Evolutionary conservation across 1,140 invertebrate species (phyloP).

Genomic region (Meloidogyne exigua): DNA sequence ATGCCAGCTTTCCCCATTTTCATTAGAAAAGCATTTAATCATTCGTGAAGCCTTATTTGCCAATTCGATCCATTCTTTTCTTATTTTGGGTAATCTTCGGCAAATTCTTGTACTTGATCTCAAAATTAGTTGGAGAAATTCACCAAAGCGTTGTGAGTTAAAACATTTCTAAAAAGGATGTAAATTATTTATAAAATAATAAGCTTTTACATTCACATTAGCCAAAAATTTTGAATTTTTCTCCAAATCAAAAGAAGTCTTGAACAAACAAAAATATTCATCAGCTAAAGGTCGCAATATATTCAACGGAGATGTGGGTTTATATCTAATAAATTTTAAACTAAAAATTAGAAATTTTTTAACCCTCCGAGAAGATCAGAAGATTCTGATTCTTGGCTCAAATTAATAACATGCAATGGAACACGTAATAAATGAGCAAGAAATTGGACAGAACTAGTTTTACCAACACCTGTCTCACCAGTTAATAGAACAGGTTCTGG

Average conservation of each 20-base stretch:
- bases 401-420: conserved; percentile 92
- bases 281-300: conserved; percentile 77
- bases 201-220: conserved; percentile 71
- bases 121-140: conserved; percentile 75
- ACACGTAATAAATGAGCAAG: conserved; percentile 73
- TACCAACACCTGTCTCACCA: conserved; percentile 96
- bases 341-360: conserved; percentile 3
- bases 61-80: conserved; percentile 71
- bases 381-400: conserved; percentile 97
- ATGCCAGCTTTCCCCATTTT: background rate
- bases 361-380: conserved; percentile 88
- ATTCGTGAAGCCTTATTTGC: conserved; percentile 72
- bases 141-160: conserved; percentile 73
- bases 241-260: conserved; percentile 75
- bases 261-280: conserved; percentile 83
- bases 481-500: conserved; percentile 89
- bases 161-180: conserved; percentile 69
- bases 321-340: conserved; percentile 71
- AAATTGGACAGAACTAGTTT: conserved; percentile 92
- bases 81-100: conserved; percentile 49
- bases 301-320: conserved; percentile 86
- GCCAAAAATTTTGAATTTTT: conserved; percentile 82
- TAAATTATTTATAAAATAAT: conserved; percentile 18
- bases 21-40: conserved; percentile 69
- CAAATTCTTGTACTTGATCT: conserved; percentile 71